Conservation (phyloP, 2,113 vertebrate genomes). For the Syngnathus typhle region DNA sequence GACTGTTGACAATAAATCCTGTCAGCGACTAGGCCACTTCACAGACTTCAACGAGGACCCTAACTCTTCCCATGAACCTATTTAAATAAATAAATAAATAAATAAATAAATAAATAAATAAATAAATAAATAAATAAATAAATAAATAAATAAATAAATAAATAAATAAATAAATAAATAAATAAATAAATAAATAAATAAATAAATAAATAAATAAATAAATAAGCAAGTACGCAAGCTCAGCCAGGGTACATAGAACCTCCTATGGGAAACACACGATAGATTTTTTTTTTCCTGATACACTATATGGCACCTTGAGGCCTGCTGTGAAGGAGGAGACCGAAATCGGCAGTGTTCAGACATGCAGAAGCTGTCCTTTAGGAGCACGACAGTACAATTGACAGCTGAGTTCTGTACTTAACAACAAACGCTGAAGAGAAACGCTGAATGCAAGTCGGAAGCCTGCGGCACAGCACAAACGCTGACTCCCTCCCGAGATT, state of each 20-base stretch:
- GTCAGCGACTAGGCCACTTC: slow-evolving; percentile 52
- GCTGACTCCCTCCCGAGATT: slow-evolving; percentile 52
- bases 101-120: too few species aligned
- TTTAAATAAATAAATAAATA: too few species aligned
- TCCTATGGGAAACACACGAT: slow-evolving; percentile 10
- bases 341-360: background rate
- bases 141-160: too few species aligned
- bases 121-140: too few species aligned
- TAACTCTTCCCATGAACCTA: slow-evolving; percentile 37
- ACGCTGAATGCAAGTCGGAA: slow-evolving; percentile 28
- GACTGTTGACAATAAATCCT: slow-evolving; percentile 65
- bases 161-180: too few species aligned
- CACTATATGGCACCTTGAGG: slow-evolving; percentile 1
- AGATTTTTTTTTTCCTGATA: slow-evolving; percentile 13
- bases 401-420: slow-evolving; percentile 19
- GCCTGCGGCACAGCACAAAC: slow-evolving; percentile 35
- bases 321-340: background rate
- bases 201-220: too few species aligned
- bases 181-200: too few species aligned
- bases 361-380: slow-evolving; percentile 30
- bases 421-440: slow-evolving; percentile 41
- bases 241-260: slow-evolving; percentile 7
- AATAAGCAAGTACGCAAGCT: too few species aligned
- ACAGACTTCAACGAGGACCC: slow-evolving; percentile 47
- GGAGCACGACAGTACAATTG: slow-evolving; percentile 24